Percentiles rank a stretch among this genome's conserved stretches.
These are phyloP conservation scores for Crenichthys baileyi DNA, from an alignment of 2,797 vertebrate genomes.

Conservation along the genomic window DNA sequence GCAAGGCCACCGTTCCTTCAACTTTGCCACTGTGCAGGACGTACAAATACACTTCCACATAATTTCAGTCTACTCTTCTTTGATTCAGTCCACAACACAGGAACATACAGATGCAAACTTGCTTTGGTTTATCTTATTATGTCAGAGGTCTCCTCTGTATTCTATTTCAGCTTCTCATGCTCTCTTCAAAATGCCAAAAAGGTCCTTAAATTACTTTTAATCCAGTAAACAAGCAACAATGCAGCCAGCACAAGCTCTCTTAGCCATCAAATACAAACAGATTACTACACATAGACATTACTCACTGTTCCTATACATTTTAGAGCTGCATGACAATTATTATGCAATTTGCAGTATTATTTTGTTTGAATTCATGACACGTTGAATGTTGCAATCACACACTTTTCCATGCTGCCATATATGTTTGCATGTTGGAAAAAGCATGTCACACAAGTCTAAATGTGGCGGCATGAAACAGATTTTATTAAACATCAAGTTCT, in stretches of 20 bases:
- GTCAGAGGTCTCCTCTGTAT: background rate
- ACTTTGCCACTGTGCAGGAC: background rate
- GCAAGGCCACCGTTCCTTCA: background rate
- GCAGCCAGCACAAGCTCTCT: background rate
- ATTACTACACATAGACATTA: background rate
- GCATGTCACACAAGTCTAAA: background rate
- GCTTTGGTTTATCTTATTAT: background rate
- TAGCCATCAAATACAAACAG: background rate
- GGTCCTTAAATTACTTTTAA: slow-evolving; percentile 39
- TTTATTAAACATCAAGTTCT: background rate
- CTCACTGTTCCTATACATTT: background rate
- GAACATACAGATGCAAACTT: slow-evolving; percentile 4
- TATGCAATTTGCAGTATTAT: background rate
- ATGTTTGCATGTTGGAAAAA: background rate
- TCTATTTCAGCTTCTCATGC: slow-evolving; percentile 29
- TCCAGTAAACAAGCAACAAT: slow-evolving; percentile 15
- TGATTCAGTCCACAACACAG: background rate
- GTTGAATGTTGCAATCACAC: background rate
- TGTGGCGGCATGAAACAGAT: too few species aligned
- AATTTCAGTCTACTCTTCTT: background rate
- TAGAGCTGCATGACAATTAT: background rate
- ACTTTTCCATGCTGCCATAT: background rate
- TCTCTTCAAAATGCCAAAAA: slow-evolving; percentile 16
- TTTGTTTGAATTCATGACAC: background rate
- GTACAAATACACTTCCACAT: background rate